Base-by-base conservation (phyloP, 64 coral and sea anemone genomes). In the Stylophora pistillata region DNA sequence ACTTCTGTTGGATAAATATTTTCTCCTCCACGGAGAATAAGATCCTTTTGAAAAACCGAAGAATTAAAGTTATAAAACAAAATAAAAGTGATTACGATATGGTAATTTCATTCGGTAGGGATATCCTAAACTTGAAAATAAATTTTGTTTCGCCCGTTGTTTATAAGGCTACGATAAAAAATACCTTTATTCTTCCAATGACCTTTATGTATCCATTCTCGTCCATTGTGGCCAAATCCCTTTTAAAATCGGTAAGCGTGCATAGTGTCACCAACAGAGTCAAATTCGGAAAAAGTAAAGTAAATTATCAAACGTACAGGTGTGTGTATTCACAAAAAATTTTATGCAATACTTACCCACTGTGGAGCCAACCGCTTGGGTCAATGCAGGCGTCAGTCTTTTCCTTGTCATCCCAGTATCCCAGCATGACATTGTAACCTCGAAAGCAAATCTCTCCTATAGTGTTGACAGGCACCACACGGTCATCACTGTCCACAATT, bases 1-100 rank as follows among this genome's bases (percentile, higher is more conserved):
- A 99, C 85, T 88, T 99, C 97, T 47, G 93, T 95, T 23, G 93
- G 93, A 33, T 95, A 99, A 56, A 99, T 93, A 72, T 99, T 99
- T 56, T 95, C 93, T 84, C 97, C 97, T 84, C 97, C 97, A 74
- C 97, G 86, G 56, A 99, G 91, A 57, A 99, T 87, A 15, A 99
- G 70, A 88, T 99, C 97, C 97, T 99, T 58, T 0, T 57, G 71
- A 13, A 73, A 74, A n/a, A n/a, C n/a, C n/a, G n/a, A n/a, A 74
- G 74, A 76, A 55, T 62, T 18, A 29, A 83, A 84, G 10, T 59
- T 9, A 37, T 76, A 81, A 18, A 53, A 14, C 29, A n/a, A 81
- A n/a, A n/a, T n/a, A n/a, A n/a, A n/a, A n/a, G n/a, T n/a, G n/a
- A n/a, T n/a, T n/a, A n/a, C n/a, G n/a, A n/a, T n/a, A n/a, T n/a